These are phyloP conservation scores for Zaprionus kolodkinae DNA, from an alignment of 1,140 invertebrate species.

Conservation along the genomic window DNA sequence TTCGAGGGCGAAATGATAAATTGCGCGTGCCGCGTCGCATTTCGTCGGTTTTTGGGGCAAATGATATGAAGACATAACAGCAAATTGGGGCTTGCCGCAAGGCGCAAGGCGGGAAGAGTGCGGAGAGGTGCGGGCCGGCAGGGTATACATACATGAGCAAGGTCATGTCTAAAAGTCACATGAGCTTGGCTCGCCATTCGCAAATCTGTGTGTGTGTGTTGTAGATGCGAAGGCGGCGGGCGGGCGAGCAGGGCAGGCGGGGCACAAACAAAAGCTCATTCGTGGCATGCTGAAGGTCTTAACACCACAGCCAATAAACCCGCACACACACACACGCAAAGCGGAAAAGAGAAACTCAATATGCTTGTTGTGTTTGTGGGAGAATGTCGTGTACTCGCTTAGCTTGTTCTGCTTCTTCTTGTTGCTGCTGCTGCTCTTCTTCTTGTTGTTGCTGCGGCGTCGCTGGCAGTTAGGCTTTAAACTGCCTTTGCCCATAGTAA, in stretches of 20 bases:
- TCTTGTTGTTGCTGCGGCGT: not conserved
- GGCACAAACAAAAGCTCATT: constrained; percentile 28
- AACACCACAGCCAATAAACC: constrained; percentile 47
- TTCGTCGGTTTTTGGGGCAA: constrained; percentile 36
- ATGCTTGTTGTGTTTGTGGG: constrained; percentile 34
- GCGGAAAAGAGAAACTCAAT: constrained; percentile 25
- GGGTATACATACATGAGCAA: not conserved
- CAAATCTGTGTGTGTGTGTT: constrained; percentile 39
- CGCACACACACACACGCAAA: constrained; percentile 3
- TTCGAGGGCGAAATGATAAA: constrained; percentile 58
- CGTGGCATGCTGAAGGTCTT: constrained; percentile 51
- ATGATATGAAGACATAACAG: constrained; percentile 73
- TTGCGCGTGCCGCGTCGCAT: constrained; percentile 33
- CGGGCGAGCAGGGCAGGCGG: not conserved
- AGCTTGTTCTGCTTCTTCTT: constrained; percentile 4
- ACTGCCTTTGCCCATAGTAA: constrained; percentile 59
- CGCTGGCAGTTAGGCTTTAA: constrained; percentile 62
- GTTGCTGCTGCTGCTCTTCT: constrained; percentile 1
- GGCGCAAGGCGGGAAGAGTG: too few relatives aligned
- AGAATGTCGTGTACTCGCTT: constrained; percentile 13
- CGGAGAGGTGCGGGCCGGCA: not conserved
- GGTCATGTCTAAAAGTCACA: constrained; percentile 44
- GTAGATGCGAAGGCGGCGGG: not conserved
- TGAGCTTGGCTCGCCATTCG: constrained; percentile 40
- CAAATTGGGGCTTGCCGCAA: constrained; percentile 56